Evolutionary conservation across 2,888 invertebrate genomes (phyloP).

Genomic region (Callyntrura guangdongensis): DNA sequence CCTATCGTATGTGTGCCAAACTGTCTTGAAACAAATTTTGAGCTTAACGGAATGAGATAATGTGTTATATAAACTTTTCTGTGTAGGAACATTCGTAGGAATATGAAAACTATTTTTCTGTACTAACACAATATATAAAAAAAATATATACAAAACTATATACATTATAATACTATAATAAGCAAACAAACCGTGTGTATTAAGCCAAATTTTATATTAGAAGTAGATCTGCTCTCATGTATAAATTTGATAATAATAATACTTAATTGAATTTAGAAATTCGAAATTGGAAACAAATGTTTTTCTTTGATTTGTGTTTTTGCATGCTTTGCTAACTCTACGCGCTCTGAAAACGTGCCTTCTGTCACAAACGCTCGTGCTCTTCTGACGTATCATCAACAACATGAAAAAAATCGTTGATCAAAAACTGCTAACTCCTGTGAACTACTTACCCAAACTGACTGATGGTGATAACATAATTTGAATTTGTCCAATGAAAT

Average conservation of each 20-base stretch:
- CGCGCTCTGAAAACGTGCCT: conserved; percentile 65
- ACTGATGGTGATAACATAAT: conserved; percentile 8
- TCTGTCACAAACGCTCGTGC: conserved; percentile 56
- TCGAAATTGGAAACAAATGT: conserved; percentile 46
- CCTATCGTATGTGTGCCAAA: conserved; percentile 13
- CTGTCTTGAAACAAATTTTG: not conserved
- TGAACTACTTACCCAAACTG: conserved; percentile 38
- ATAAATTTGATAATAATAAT: conserved; percentile 62
- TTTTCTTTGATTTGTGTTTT: conserved; percentile 76
- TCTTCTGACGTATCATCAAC: conserved; percentile 27
- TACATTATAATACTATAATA: conserved; percentile 30
- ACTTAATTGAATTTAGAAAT: conserved; percentile 45
- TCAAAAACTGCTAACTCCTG: conserved; percentile 15
- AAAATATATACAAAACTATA: conserved; percentile 39
- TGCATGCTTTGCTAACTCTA: conserved; percentile 76
- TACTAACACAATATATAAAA: conserved; percentile 61
- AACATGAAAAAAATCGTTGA: conserved; percentile 34
- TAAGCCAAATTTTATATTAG: conserved; percentile 19
- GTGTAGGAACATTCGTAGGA: conserved; percentile 24
- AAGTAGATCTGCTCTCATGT: conserved; percentile 30
- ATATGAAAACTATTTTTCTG: conserved; percentile 67
- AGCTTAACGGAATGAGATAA: conserved; percentile 23
- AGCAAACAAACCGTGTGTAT: conserved; percentile 38
- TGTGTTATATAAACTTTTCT: conserved; percentile 11
- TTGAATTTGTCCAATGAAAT: not conserved